phyloP scores from a whole-genome alignment of 2,888 invertebrate genomes.

The Schrankia costaestrigalis region DNA sequence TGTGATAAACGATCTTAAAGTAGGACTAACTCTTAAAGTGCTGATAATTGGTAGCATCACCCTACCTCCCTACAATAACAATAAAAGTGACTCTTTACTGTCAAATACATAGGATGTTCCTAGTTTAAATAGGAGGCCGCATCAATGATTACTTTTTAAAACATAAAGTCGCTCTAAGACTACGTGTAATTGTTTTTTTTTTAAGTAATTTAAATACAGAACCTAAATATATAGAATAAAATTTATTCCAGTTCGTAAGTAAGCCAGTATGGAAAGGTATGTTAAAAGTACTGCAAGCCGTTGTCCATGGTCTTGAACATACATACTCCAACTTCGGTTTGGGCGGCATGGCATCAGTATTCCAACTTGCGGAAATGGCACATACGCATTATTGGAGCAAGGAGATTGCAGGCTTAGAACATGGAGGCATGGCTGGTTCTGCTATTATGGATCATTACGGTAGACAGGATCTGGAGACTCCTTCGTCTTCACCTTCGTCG shows the following conservation, averaged over 20 bases:
- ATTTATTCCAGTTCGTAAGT: conserved; percentile 85
- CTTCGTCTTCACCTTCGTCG: conserved; percentile 75
- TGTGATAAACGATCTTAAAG: too few species aligned
- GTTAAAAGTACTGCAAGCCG: conserved; percentile 93
- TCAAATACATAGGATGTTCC: too few species aligned
- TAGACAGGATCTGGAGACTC: conserved; percentile 58
- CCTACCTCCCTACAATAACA: too few species aligned
- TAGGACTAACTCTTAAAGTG: too few species aligned
- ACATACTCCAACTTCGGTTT: conserved; percentile 96
- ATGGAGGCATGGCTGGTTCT: conserved; percentile 73
- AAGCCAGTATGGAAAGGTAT: conserved; percentile 98
- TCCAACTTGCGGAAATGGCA: conserved; percentile 97
- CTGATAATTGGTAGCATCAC: too few species aligned
- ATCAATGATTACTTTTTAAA: too few species aligned
- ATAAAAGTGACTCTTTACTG: too few species aligned
- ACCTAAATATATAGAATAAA: too few species aligned
- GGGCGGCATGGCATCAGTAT: conserved; percentile 98
- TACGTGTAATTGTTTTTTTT: too few species aligned
- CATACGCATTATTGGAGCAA: conserved; percentile 99
- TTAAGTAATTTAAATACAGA: too few species aligned
- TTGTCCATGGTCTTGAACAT: conserved; percentile 93
- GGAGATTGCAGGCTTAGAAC: conserved; percentile 84
- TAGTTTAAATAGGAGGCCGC: too few species aligned
- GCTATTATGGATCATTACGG: conserved; percentile 53
- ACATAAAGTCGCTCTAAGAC: too few species aligned